phyloP scores from a whole-genome alignment of 2,113 vertebrate genomes.

The Cebus imitator region DNA sequence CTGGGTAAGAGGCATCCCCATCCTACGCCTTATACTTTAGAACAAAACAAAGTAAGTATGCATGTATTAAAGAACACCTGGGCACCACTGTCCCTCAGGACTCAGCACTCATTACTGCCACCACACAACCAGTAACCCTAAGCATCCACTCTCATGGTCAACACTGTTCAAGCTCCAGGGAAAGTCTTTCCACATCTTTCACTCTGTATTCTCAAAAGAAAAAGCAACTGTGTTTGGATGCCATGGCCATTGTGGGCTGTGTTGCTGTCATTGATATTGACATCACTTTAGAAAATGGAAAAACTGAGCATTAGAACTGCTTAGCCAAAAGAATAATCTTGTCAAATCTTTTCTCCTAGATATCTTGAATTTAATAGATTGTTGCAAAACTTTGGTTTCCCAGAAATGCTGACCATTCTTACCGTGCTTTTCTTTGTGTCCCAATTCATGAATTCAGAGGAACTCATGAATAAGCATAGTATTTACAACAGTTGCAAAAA shows the following conservation, averaged over 20 bases:
- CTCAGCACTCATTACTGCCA: background rate
- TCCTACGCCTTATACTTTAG: background rate
- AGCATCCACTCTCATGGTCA: background rate
- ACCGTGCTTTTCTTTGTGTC: slow-evolving; percentile 41
- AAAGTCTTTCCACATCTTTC: background rate
- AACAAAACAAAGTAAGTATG: slow-evolving; percentile 32
- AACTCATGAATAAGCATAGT: slow-evolving; percentile 37
- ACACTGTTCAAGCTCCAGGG: background rate
- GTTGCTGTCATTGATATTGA: background rate
- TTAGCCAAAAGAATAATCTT: slow-evolving; percentile 50
- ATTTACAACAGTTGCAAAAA: slow-evolving; percentile 10
- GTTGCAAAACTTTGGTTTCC: slow-evolving; percentile 43
- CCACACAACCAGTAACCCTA: background rate
- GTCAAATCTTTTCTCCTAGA: slow-evolving; percentile 37
- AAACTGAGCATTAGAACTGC: slow-evolving; percentile 37
- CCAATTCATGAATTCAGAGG: slow-evolving; percentile 40
- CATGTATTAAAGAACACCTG: background rate
- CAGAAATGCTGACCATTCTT: slow-evolving; percentile 33
- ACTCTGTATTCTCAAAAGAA: background rate
- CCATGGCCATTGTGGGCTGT: background rate
- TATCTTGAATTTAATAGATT: slow-evolving; percentile 27
- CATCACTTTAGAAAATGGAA: background rate
- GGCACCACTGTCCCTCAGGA: background rate
- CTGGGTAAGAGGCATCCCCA: background rate
- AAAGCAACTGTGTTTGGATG: slow-evolving; percentile 6